Evolutionary conservation across 2,113 vertebrate species (phyloP), one percentile per base, ranked within the genome.

Genomic region (Elephantulus edwardii): DNA sequence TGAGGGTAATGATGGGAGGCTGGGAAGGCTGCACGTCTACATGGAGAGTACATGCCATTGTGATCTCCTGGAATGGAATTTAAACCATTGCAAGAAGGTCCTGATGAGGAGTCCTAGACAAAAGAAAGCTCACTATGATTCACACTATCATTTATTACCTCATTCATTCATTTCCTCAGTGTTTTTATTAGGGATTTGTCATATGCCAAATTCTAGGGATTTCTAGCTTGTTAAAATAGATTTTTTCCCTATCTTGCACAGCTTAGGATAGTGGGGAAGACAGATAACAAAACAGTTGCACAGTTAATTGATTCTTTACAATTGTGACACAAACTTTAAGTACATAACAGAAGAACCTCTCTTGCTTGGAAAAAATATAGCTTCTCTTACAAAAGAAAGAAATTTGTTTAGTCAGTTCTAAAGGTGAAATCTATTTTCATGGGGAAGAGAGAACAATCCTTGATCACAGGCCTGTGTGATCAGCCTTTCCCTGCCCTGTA

Each of bases 261-360:
- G 62, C 56, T 58, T 56, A 91, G 84, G 33, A 74, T 14, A 50
- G 19, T 9, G 22, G 46, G n/a, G 52, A 81, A 75, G 81, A 79
- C 86, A 92, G 84, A 77, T 68, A 77, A 86, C 62, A 46, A 89
- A 75, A 62, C 30, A 77, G 54, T 84, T 42, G 33, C 11, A 60
- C 60, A 42, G n/a, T 44, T 52, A 38, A 79, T 42, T 54, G 28
- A 81, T 70, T 87, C 62, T 46, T 90, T 56, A 70, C 10, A 40
- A 58, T 52, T 30, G 22, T 42, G 2, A 58, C 11, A 10, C 9
- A 40, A 17, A n/a, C 30, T 71, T 0, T 81, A 70, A 74, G 40
- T 79, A 52, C 1, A 3, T 64, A 54, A 54, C 30, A 56, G 71
- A 78, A 78, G 79, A 88, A 26, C 1, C 3, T 42, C 48, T 22